These are phyloP conservation scores for Avahi laniger DNA, from an alignment of 2,797 vertebrate genomes.

Conservation along the genomic window DNA sequence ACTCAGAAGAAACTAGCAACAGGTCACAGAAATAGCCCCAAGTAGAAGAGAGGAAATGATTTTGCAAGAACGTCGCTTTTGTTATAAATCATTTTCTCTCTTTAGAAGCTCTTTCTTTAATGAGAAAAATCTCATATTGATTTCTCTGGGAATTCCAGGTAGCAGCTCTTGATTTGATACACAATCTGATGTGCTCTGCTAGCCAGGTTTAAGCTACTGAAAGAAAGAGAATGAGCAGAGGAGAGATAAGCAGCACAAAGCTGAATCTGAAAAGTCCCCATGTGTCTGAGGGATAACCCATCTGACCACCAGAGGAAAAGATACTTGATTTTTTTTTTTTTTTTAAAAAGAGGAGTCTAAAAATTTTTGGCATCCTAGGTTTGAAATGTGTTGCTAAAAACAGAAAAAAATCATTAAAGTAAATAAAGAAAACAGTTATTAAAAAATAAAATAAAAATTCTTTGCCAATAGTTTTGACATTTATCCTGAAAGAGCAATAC, in stretches of 20 bases:
- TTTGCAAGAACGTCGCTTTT: not conserved
- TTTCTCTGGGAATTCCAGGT: not conserved
- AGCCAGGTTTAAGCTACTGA: not conserved
- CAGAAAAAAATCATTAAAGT: too few relatives aligned
- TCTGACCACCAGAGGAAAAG: not conserved
- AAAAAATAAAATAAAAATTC: not conserved
- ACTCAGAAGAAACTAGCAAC: not conserved
- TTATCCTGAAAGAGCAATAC: not conserved
- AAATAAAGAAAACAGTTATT: too few relatives aligned
- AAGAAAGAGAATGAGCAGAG: not conserved
- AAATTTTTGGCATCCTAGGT: not conserved
- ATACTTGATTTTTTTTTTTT: not conserved
- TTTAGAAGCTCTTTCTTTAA: not conserved
- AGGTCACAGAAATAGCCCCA: not conserved
- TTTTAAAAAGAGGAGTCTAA: not conserved
- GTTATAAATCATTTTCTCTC: slow-evolving; percentile 2
- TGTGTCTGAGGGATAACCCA: not conserved
- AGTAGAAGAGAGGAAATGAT: not conserved
- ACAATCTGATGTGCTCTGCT: not conserved
- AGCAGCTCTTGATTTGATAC: not conserved
- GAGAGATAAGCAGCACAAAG: not conserved
- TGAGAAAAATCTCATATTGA: not conserved
- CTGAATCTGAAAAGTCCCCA: not conserved
- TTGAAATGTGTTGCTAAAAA: too few relatives aligned
- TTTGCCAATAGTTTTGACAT: not conserved